Conservation (phyloP, 2,888 invertebrate genomes). For the Ceraclea dissimilis region DNA sequence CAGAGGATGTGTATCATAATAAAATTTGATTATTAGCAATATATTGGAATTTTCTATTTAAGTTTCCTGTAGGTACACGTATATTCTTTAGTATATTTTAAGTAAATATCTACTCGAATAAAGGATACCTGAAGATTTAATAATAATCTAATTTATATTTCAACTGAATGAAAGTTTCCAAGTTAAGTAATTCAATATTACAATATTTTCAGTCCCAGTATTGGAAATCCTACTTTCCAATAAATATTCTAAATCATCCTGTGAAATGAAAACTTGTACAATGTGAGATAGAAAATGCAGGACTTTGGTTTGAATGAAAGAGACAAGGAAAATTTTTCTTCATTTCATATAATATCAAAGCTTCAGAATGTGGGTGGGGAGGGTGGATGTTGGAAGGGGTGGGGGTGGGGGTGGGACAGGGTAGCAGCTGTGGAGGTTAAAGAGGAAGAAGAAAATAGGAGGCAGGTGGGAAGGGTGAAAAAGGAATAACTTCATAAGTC, state of each 20-base stretch:
- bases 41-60: too few relatives aligned
- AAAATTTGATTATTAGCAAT: too few relatives aligned
- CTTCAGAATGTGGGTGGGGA: slow-evolving; percentile 6
- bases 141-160: too few relatives aligned
- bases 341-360: slow-evolving; percentile 26
- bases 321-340: slow-evolving; percentile 26
- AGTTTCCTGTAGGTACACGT: too few relatives aligned
- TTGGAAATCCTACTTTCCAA: not conserved
- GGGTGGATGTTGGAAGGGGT: too few relatives aligned
- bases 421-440: slow-evolving; percentile 5
- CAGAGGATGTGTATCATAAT: too few relatives aligned
- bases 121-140: too few relatives aligned
- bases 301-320: slow-evolving; percentile 24
- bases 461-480: not conserved
- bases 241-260: not conserved
- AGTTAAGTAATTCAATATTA: too few relatives aligned
- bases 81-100: too few relatives aligned
- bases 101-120: too few relatives aligned
- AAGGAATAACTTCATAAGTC: slow-evolving; percentile 26
- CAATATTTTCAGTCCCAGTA: too few relatives aligned
- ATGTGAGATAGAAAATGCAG: slow-evolving; percentile 5
- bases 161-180: too few relatives aligned
- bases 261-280: not conserved
- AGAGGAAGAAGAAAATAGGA: slow-evolving; percentile 8
- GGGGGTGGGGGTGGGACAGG: not conserved